These are phyloP conservation scores for Muscicapa striata DNA, from an alignment of 2,797 vertebrate species.

Conservation along the genomic window DNA sequence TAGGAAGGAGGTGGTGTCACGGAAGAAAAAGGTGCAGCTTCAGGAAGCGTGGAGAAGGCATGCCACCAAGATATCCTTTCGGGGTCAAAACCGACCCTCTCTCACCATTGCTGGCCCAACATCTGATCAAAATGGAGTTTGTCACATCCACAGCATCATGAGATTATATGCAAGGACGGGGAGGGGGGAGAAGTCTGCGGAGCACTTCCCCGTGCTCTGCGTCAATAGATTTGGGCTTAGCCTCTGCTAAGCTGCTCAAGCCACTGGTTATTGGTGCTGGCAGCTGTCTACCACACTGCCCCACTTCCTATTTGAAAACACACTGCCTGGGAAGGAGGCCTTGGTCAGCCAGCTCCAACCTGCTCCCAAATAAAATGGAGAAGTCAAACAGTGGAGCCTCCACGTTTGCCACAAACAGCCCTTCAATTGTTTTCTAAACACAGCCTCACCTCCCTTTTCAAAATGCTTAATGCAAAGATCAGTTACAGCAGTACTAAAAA, in stretches of 20 bases:
- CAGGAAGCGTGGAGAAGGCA: neutral
- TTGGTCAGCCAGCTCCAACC: neutral
- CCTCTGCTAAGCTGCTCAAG: conserved; percentile 74
- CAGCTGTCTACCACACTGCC: conserved; percentile 70
- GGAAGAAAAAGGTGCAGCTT: neutral
- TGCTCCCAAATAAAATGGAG: neutral
- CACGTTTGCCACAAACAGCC: neutral
- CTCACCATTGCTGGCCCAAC: neutral
- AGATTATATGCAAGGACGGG: conserved; percentile 47
- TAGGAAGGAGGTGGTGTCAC: neutral
- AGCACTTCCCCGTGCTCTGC: conserved; percentile 52
- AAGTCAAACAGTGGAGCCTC: neutral
- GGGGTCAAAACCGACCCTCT: neutral
- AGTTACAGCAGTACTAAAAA: neutral
- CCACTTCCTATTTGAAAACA: conserved; percentile 51
- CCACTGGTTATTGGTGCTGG: conserved; percentile 51
- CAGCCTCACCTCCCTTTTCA: neutral
- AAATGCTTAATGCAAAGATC: neutral
- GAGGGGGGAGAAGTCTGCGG: conserved; percentile 53
- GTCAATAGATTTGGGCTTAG: conserved; percentile 83
- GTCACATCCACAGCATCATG: conserved; percentile 40
- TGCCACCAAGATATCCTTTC: neutral
- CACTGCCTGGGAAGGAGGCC: neutral
- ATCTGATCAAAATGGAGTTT: conserved; percentile 63
- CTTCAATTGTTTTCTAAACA: neutral